Evolutionary conservation across 2,113 vertebrate genomes (phyloP).

Genomic region (Halichoeres trimaculatus): DNA sequence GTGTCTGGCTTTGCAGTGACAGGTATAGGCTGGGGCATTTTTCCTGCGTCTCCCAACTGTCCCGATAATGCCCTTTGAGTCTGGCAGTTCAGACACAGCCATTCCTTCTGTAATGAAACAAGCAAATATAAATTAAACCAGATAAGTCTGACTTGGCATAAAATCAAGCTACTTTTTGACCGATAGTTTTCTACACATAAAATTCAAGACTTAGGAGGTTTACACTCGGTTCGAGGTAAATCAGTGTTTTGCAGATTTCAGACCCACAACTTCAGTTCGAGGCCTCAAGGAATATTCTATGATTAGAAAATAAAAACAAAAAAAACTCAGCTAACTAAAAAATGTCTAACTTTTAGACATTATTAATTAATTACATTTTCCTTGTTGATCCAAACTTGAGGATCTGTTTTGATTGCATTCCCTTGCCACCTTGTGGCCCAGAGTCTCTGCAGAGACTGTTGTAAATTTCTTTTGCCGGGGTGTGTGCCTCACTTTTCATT

Average conservation of each 20-base stretch:
- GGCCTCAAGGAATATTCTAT: too few species aligned
- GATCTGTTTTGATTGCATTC: too few species aligned
- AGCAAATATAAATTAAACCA: constrained; percentile 3
- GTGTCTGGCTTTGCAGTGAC: constrained; percentile 57
- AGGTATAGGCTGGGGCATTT: constrained; percentile 74
- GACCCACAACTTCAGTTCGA: too few species aligned
- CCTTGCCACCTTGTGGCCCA: too few species aligned
- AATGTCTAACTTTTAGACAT: background rate
- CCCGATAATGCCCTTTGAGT: constrained; percentile 92
- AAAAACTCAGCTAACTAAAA: background rate
- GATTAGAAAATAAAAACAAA: too few species aligned
- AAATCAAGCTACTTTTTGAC: background rate
- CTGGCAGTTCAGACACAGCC: constrained; percentile 97
- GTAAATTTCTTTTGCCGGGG: too few species aligned
- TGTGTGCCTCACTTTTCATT: too few species aligned
- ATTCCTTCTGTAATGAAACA: constrained; percentile 87
- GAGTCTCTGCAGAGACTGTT: too few species aligned
- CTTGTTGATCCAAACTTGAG: background rate
- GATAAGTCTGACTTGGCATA: background rate
- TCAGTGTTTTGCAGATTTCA: too few species aligned
- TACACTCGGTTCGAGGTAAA: too few species aligned
- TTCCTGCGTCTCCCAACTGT: constrained; percentile 87
- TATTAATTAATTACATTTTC: background rate
- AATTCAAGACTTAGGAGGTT: too few species aligned
- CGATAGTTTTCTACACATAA: too few species aligned